Base-by-base conservation (phyloP, 2,113 vertebrate genomes). In the Taurulus bubalis region DNA sequence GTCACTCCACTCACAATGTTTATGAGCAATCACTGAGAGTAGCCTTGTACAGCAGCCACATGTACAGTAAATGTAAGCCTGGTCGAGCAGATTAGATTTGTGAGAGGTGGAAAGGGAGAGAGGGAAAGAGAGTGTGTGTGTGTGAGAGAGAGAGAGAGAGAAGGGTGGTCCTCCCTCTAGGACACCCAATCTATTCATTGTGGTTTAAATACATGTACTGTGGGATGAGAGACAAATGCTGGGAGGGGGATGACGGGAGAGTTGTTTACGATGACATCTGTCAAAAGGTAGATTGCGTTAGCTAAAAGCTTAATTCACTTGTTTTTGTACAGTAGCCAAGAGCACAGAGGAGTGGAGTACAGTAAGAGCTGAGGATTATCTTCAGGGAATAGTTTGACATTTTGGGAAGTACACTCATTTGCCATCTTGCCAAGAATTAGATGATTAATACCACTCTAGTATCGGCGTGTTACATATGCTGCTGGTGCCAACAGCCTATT, bases 11-110 rank as follows among this genome's bases (percentile, higher is more conserved):
- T 84, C 79, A 76, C 66, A 76, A 65, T 55, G 73, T 88, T 82
- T 80, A 88, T 75, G 71, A 87, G 88, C 74, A 76, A 87, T 85
- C 77, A 62, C 78, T 20, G 36, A 70, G 73, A 88, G 82, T 83
- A 82, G 85, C 73, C 65, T 79, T 69, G 71, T 76, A 65, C 40
- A 74, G 63, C 40, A 71, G 63, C 79, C 59, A 71, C 75, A 47
- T 75, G 73, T 71, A 81, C 47, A 79, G 68, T 28, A 51, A 53
- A 49, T 22, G 58, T 26, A 28, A 60, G 42, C 45, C 64, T 11
- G 4, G 36, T 16, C 65, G 62, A 78, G 60, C 51, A 75, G 77
- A 84, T 87, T 78, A 66, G 53, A 70, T 89, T 49, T 71, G 68
- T 55, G 36, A 47, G 60, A 66, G 47, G 51, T 59, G 75, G 71